A percentile compares a stretch with the other conserved stretches of the same genome.
Evolutionary conservation across 2,113 vertebrate genomes (phyloP).

Genomic region (Cavia porcellus): DNA sequence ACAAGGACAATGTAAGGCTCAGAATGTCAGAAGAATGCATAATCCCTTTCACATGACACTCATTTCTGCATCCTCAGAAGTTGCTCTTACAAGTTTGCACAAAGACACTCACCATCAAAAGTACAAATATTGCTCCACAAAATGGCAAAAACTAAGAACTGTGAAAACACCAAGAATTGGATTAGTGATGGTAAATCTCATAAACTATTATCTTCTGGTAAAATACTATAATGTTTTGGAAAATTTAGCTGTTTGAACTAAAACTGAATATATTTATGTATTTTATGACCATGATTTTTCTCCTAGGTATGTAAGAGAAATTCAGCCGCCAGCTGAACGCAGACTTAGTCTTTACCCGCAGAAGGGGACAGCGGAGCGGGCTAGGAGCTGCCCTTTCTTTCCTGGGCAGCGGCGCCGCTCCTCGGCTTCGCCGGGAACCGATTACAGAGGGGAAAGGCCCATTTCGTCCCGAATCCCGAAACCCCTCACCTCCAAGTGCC

Average conservation of each 20-base stretch:
- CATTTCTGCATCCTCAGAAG: not conserved
- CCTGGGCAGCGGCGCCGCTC: fast-evolving
- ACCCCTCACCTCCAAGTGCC: slow-evolving; percentile 91
- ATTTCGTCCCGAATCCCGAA: fast-evolving
- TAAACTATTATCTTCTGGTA: not conserved
- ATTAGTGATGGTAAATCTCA: not conserved
- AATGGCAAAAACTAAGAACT: slow-evolving; percentile 29
- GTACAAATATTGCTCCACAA: not conserved
- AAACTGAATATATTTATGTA: not conserved
- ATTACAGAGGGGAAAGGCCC: not conserved
- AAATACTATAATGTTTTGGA: not conserved
- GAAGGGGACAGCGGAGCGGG: not conserved
- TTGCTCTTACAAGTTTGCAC: not conserved
- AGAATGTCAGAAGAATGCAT: not conserved
- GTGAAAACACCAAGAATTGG: not conserved
- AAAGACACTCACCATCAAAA: slow-evolving; percentile 8
- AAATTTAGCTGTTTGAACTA: slow-evolving; percentile 30
- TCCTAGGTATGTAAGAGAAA: not conserved
- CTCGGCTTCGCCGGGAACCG: fast-evolving
- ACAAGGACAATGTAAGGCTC: not conserved
- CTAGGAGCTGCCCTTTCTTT: fast-evolving
- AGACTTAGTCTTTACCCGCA: no score
- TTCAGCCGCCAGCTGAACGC: not conserved
- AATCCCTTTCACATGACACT: not conserved
- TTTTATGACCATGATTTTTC: not conserved